Evolutionary conservation across 2,888 invertebrate species (phyloP), one percentile per base, ranked within the genome.

Genomic region (Charanyca ferruginea): DNA sequence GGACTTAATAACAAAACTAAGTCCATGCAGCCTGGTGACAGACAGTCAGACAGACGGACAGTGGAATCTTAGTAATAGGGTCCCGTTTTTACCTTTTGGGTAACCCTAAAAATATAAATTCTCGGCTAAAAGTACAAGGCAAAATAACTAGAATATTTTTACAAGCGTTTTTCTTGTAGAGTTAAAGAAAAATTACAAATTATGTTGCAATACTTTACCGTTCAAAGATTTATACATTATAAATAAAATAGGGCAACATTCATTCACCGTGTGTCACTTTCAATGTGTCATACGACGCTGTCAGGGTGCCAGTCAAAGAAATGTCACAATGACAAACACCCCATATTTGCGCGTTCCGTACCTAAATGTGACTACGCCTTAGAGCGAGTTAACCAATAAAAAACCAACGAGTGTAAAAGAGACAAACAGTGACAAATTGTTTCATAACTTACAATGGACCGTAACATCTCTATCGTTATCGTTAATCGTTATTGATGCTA

Each of bases 321-420:
- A 57, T 64, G 64, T 67, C 62, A 73, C 1, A 23, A 7, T 73
- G 61, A 69, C 76, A 76, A 67, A 7, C 79, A 66, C 79, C 75
- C 75, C 42, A 58, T 25, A 58, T 23, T 64, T 52, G 3, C 1
- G 52, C 79, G 54, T 81, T 78, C 52, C 74, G 20, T 41, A 22
- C 8, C 0, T 0, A 0, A 32, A 9, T 1, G 0, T 3, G 8
- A 16, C 13, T 16, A 1, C 59, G 63, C 81, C 22, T 53, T 8
- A 45, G 3, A 58, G 3, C 13, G 45, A 49, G 23, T 5, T 11
- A 35, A n/a, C 28, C 35, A 1, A 11, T 7, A 6, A 0, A 41
- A 45, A 48, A 23, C 18, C 0, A 1, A 0, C 6, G 42, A 4
- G 49, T 18, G 42, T 25, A 61, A 76, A 23, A 66, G 64, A 61